Base-by-base conservation (phyloP, 1,140 invertebrate species). In the Drosophila bipectinata region DNA sequence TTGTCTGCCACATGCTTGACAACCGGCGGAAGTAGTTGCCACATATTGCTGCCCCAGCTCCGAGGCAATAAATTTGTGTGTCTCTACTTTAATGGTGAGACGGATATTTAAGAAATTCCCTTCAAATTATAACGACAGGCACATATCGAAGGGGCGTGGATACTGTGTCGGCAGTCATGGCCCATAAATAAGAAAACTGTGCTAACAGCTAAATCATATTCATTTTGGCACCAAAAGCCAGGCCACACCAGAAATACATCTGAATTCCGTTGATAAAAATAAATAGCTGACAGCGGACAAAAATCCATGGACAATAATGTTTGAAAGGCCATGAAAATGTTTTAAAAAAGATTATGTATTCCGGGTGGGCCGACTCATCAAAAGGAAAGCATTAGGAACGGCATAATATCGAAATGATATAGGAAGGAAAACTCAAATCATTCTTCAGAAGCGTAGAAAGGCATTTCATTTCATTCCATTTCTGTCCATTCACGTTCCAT, bases 81-180 rank as follows among this genome's bases (percentile, higher is more conserved):
- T 18, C 32, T 14, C 51, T 47, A 61, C 69, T 79, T 73, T 80
- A 58, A 85, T 85, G 81, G 44, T 15, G 28, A 44, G 58, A 48
- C 61, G 57, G 72, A 83, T 76, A 62, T 76, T 52, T 48, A 62
- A 57, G 34, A 54, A 24, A 47, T 37, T 53, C 41, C 44, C 67
- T 12, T 30, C 26, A 26, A 77, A 68, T 74, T 55, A 77, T 14
- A 69, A 82, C 60, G 67, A 82, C 73, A 81, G 32, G 45, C 66
- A 66, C 63, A 72, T 60, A 72, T 69, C 34, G 55, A 41, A 34
- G 52, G 74, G 48, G 68, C 62, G 55, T 60, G 72, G 15, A 66
- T 55, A 54, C 53, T 60, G 60, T 84, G 81, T 85, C 74, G 71
- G 63, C 82, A 87, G 82, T 79, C 83, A 49, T 72, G 51, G 10